phyloP scores from a whole-genome alignment of 2,797 vertebrate genomes.

The Myotis pilosus region DNA sequence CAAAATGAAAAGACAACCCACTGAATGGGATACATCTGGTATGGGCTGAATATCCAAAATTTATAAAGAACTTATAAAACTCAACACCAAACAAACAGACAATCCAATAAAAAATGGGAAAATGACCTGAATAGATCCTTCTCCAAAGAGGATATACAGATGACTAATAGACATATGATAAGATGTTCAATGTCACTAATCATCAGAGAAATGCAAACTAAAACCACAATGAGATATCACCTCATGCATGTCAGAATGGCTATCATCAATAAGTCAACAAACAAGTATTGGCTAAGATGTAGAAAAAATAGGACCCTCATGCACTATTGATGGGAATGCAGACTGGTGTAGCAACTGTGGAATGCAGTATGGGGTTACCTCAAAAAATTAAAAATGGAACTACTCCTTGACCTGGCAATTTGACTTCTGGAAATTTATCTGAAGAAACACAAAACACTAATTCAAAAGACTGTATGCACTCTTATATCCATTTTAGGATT shows the following conservation, averaged over 20 bases:
- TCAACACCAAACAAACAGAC: neutral
- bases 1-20: neutral
- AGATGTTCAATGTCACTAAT: neutral
- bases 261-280: neutral
- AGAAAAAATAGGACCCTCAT: neutral
- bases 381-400: neutral
- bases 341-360: neutral
- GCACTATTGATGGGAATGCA: neutral
- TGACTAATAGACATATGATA: neutral
- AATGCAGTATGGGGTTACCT: neutral
- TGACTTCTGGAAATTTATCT: neutral
- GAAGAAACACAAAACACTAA: neutral
- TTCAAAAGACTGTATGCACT: neutral
- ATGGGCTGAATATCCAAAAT: neutral
- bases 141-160: neutral
- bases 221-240: neutral
- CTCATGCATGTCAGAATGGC: neutral
- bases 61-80: neutral
- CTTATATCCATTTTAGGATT: neutral
- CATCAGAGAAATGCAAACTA: neutral
- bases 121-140: neutral
- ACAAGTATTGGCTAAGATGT: neutral
- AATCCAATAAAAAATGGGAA: neutral
- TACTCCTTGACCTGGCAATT: neutral
- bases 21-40: neutral